These are phyloP conservation scores for Lucinisca nassula DNA, from an alignment of 2,888 invertebrate genomes.

Conservation along the genomic window DNA sequence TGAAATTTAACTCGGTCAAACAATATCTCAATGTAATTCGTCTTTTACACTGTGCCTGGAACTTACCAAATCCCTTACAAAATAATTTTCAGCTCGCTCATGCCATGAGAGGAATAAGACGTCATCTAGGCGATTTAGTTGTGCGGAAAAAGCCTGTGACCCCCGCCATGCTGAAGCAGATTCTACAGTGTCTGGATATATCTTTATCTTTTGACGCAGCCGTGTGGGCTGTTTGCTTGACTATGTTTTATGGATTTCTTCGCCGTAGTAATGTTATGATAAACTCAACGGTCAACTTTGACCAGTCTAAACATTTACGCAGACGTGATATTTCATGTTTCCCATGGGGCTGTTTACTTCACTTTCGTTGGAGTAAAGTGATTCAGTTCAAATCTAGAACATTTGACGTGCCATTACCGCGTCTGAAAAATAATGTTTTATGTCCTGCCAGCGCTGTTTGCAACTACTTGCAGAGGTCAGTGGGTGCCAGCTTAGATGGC, in stretches of 20 bases:
- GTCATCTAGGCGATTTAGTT: conserved; percentile 34
- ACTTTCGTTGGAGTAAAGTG: not conserved
- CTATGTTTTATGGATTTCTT: not conserved
- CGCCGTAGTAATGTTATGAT: not conserved
- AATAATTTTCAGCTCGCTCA: conserved; percentile 24
- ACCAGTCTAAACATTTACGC: not conserved
- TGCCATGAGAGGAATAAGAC: conserved; percentile 28
- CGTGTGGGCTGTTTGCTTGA: conserved; percentile 25
- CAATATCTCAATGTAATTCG: conserved; percentile 43
- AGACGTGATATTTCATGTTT: not conserved
- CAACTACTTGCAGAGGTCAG: not conserved
- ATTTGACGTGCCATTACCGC: not conserved
- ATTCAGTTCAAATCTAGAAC: conserved; percentile 4
- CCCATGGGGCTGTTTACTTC: not conserved
- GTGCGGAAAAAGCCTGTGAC: conserved; percentile 34
- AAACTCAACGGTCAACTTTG: not conserved
- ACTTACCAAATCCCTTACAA: conserved; percentile 31
- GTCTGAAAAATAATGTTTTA: not conserved
- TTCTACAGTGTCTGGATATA: conserved; percentile 19
- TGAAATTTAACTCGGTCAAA: conserved; percentile 42
- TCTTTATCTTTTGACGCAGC: conserved; percentile 22
- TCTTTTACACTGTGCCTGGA: conserved; percentile 46
- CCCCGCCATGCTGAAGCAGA: conserved; percentile 14
- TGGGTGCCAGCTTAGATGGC: not conserved
- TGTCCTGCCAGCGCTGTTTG: not conserved